Base-by-base conservation (phyloP, 1,140 invertebrate genomes). In the Ditylenchus dipsaci region DNA sequence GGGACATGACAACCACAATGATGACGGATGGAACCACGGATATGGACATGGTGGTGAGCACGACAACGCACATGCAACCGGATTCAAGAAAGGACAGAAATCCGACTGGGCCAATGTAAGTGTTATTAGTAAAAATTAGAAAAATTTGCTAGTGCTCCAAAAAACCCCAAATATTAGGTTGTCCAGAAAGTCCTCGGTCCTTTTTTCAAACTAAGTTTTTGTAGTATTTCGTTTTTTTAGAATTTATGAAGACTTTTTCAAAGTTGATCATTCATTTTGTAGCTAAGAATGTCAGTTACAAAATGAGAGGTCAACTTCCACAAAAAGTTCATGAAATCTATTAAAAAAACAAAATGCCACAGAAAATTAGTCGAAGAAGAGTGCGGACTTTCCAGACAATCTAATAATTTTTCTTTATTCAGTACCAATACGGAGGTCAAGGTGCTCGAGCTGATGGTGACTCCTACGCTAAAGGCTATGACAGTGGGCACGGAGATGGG, bases 351-450 rank as follows among this genome's bases (percentile, higher is more conserved):
- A n/a, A n/a, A n/a, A n/a, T n/a, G n/a, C n/a, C n/a, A n/a, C n/a
- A n/a, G n/a, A n/a, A n/a, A n/a, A n/a, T n/a, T n/a, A n/a, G n/a
- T n/a, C n/a, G n/a, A n/a, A n/a, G n/a, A n/a, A n/a, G n/a, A n/a
- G n/a, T n/a, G n/a, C n/a, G n/a, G n/a, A n/a, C n/a, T n/a, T n/a
- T n/a, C n/a, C 15, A 47, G n/a, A 47, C 15, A 47, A 15, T 47
- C 21, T 29, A 26, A 11, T 57, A 3, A 30, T 29, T 29, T 29
- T 30, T 68, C 33, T 11, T 11, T 5, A 38, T 53, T 53, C 49
- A 53, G 49, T 75, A 42, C n/a, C 53, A 63, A 43, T 73, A 73
- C 73, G 71, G 71, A 27, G 71, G 71, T 11, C 71, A 73, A 38
- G 70, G 70, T n/a, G 27, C 71, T 23, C 64, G 53, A 19, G 71